A percentile compares a stretch with the other conserved stretches of the same genome.
Conservation (phyloP, 2,113 vertebrate genomes). For the Charina bottae region DNA sequence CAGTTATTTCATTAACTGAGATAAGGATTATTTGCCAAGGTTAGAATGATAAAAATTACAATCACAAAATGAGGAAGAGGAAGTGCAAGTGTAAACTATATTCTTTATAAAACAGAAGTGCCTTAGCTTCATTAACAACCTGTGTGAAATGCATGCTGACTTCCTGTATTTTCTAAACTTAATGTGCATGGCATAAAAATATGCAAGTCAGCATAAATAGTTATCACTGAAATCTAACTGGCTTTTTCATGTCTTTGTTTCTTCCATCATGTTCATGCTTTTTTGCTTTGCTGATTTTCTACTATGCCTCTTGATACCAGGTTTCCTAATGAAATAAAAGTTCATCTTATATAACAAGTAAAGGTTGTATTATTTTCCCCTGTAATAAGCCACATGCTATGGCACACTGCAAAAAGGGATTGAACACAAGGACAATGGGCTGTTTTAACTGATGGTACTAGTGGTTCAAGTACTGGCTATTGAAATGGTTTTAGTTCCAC, state of each 20-base stretch:
- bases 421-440: background rate
- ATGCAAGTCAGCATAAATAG: background rate
- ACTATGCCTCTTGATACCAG: constrained; percentile 27
- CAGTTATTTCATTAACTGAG: background rate
- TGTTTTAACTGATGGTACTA: background rate
- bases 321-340: constrained; percentile 61
- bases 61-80: constrained; percentile 6
- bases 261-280: constrained; percentile 14
- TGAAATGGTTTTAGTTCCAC: background rate
- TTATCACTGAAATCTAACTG: background rate
- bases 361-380: constrained; percentile 25
- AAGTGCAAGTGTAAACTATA: constrained; percentile 24
- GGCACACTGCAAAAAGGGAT: background rate
- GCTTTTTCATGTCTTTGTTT: constrained; percentile 3
- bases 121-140: constrained; percentile 33
- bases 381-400: no score
- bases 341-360: constrained; percentile 30
- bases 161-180: constrained; percentile 38
- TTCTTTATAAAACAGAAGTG: constrained; percentile 36
- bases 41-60: constrained; percentile 16
- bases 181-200: constrained; percentile 42
- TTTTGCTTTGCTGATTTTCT: constrained; percentile 53
- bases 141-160: constrained; percentile 20
- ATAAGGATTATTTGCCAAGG: constrained; percentile 20
- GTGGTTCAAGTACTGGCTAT: background rate